Conservation (phyloP, 1,140 invertebrate genomes). For the Drusus annulatus region DNA sequence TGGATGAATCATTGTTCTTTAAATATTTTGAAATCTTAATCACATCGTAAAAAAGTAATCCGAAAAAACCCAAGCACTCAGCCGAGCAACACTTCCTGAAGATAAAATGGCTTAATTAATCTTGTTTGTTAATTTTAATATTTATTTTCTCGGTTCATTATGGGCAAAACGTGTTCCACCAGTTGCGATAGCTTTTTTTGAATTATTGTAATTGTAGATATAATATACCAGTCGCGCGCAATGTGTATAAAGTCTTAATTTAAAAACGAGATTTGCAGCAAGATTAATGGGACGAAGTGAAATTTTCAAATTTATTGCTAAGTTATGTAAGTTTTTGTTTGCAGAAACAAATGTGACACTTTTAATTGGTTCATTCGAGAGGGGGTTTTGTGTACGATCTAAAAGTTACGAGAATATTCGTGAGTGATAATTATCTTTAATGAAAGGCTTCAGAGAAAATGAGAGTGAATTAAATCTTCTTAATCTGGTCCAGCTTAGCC, state of each 20-base stretch:
- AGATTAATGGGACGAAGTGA: slow-evolving; percentile 22
- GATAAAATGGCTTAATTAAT: slow-evolving; percentile 15
- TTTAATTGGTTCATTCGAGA: too few species aligned
- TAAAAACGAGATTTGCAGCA: slow-evolving; percentile 23
- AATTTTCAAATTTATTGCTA: slow-evolving; percentile 22
- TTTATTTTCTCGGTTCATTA: slow-evolving; percentile 1
- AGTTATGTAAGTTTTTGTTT: slow-evolving; percentile 20
- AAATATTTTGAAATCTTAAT: neutral
- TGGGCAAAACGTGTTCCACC: slow-evolving; percentile 4
- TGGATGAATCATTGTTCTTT: too few species aligned
- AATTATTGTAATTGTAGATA: slow-evolving; percentile 25
- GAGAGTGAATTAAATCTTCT: too few species aligned
- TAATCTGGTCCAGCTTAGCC: too few species aligned
- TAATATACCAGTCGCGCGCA: slow-evolving; percentile 9
- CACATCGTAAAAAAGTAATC: neutral
- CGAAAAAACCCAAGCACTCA: neutral
- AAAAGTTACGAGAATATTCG: too few species aligned
- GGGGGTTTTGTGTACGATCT: too few species aligned
- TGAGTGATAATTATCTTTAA: too few species aligned
- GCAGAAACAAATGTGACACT: too few species aligned
- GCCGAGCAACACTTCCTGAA: neutral
- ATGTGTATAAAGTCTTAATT: slow-evolving; percentile 14
- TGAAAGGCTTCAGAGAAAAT: too few species aligned
- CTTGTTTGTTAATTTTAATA: slow-evolving; percentile 20
- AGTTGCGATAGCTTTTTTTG: slow-evolving; percentile 8